phyloP scores from a whole-genome alignment of 2,797 vertebrate genomes.

The Cirrhinus mrigala region DNA sequence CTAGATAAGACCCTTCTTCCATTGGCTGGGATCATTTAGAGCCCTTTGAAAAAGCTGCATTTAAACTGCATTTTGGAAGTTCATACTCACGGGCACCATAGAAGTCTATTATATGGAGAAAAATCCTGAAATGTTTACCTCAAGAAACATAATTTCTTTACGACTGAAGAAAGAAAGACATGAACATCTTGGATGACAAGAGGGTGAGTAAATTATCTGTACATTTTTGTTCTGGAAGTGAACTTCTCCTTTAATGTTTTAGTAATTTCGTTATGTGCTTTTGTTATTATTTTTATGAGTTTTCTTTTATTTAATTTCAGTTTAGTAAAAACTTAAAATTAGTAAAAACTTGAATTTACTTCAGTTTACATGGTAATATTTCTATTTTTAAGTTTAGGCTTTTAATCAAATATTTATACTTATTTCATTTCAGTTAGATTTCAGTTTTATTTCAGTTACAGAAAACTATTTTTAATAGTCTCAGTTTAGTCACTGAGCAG shows the following conservation, averaged over 20 bases:
- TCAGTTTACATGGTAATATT: not conserved
- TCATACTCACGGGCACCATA: too few species aligned
- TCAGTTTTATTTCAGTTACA: not conserved
- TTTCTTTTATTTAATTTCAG: not conserved
- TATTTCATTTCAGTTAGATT: not conserved
- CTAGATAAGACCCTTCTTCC: too few species aligned
- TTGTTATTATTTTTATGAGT: not conserved
- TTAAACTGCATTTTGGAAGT: too few species aligned
- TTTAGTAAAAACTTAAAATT: not conserved
- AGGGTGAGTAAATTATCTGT: too few species aligned
- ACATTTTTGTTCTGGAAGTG: too few species aligned
- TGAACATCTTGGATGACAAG: too few species aligned
- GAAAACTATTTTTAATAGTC: not conserved
- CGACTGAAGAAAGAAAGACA: too few species aligned
- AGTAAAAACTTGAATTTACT: not conserved
- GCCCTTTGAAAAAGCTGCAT: too few species aligned
- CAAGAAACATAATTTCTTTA: too few species aligned
- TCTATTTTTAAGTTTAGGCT: not conserved
- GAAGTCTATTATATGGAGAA: too few species aligned
- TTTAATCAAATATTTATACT: not conserved
- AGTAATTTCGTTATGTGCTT: not conserved
- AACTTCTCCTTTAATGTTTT: not conserved
- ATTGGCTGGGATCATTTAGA: too few species aligned
- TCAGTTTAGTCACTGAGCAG: not conserved
- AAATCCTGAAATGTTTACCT: too few species aligned